Base-by-base conservation (phyloP, 2,888 invertebrate species). In the Amphipoea oculea region DNA sequence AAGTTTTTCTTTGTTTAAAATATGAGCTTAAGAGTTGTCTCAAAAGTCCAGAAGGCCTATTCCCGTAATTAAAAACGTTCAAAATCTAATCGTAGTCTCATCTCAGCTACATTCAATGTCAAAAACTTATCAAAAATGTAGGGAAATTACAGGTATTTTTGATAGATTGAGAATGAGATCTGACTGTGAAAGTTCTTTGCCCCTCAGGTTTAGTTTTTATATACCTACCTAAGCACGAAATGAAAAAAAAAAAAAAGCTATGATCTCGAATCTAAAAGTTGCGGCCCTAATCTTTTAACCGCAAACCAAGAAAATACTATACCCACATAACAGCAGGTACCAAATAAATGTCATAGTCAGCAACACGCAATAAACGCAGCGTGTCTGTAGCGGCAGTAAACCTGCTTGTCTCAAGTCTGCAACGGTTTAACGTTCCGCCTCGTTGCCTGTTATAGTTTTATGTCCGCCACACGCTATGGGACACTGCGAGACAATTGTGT, bases 351-450 rank as follows among this genome's bases (percentile, higher is more conserved):
- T 89, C 86, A 87, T 89, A 87, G 85, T 83, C 76, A 78, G 77
- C 78, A 51, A 83, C 85, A 89, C 76, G 82, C 86, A 88, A 87
- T 90, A 90, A 89, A 91, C 88, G 86, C 86, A 88, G 89, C 84
- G 86, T 82, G 92, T 88, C 93, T 94, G 93, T 82, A 76, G 81
- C 84, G 91, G 90, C 89, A 89, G 85, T 94, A 92, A 93, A 92
- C 87, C 80, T 81, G 79, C 84, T 82, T 82, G 85, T 86, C 86
- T 86, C 90, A 87, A 89, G 87, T 92, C 91, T 91, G 91, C 91
- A 89, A 82, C 87, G 84, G 83, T 90, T 89, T 87, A 90, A 89
- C 88, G 86, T 83, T 76, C 88, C 87, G 84, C 79, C 82, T 88
- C 83, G 85, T 88, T 88, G 84, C 85, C 76, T 90, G 87, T 87